Base-by-base conservation (phyloP, 2,888 invertebrate genomes). In the Amphipyra tragopoginis region DNA sequence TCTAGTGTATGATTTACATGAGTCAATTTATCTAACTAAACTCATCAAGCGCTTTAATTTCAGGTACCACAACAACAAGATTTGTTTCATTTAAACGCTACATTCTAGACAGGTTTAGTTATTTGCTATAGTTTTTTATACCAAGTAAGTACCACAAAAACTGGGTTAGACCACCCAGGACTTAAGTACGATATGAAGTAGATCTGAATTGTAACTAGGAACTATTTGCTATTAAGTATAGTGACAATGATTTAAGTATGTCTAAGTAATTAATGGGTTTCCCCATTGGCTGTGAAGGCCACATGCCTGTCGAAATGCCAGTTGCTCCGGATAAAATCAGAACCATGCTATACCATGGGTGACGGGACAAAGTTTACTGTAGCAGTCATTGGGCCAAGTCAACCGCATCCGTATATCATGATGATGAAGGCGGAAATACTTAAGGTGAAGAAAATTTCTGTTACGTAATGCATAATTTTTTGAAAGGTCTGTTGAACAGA, bases 121-220 rank as follows among this genome's bases (percentile, higher is more conserved):
- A 13, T 9, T n/a, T 9, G 11, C 14, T 39, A 15, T 2, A 8
- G 4, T 45, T 65, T 58, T n/a, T 62, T 44, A 29, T 21, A 33
- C 33, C 9, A 6, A 15, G 9, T 49, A 52, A 59, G 34, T 59
- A 42, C 29, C 6, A 53, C 43, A 71, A 71, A 71, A 71, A 71
- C 3, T 47, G 1, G 38, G 1, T 14, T n/a, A 34, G 71, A 53
- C 65, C 71, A 65, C 71, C 71, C 53, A 71, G 21, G 43, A 34
- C 9, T 14, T 33, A 33, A 21, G 21, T 21, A 21, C 21, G 21
- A 21, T 21, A 3, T 21, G 21, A 21, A 1, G 21, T 11, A 53
- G 52, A 51, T 70, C n/a, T 8, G 15, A 64, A 55, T 70, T 48
- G 8, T 26, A 58, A 36, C 40, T 29, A 36, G 13, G 21, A 56